Base-by-base conservation (phyloP, 2,888 invertebrate species). In the Ophion obscuratus region DNA sequence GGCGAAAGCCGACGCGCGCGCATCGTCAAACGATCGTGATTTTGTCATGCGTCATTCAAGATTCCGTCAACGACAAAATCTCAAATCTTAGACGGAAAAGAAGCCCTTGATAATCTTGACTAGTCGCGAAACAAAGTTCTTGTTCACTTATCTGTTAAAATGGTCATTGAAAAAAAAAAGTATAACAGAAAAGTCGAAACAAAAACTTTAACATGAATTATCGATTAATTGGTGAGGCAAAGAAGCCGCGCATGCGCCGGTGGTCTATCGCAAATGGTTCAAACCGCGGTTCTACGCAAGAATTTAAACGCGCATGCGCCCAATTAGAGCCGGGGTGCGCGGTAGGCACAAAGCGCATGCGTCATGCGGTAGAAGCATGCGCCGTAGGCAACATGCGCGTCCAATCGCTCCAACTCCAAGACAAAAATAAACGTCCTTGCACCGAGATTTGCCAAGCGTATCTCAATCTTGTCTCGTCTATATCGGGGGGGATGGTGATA, bases 401-500 rank as follows among this genome's bases (percentile, higher is more conserved):
- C 24, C n/a, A 14, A 40, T 0, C 61, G 40, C 27, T 36, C 14
- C n/a, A 20, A 73, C 36, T 59, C n/a, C 31, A 11, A 11, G 59
- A 73, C 53, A 36, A 40, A 24, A 59, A 40, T 20, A 73, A 24
- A 59, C 62, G 53, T 57, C 31, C 57, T 67, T 57, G 77, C 57
- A 47, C 20, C 57, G 66, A 57, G 77, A 67, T 64, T 75, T 27
- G 62, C 61, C 36, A 57, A 57, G 36, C 62, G 70, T 47, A 71
- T 71, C 53, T 71, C 79, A 36, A 64, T 36, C 68, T 64, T 64
- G 53, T 71, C 53, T 53, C 79, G 71, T 31, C 36, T 57, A 20
- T 64, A 80, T 64, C 71, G 71, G 62, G 71, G 62, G 53, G 70
- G 31, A 62, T 44, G 70, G 62, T 24, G 36, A 80, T 71, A 64